Percentiles rank a stretch among this genome's conserved stretches.
Conservation (phyloP, 2,797 vertebrate species). For the Eidolon dupreanum region DNA sequence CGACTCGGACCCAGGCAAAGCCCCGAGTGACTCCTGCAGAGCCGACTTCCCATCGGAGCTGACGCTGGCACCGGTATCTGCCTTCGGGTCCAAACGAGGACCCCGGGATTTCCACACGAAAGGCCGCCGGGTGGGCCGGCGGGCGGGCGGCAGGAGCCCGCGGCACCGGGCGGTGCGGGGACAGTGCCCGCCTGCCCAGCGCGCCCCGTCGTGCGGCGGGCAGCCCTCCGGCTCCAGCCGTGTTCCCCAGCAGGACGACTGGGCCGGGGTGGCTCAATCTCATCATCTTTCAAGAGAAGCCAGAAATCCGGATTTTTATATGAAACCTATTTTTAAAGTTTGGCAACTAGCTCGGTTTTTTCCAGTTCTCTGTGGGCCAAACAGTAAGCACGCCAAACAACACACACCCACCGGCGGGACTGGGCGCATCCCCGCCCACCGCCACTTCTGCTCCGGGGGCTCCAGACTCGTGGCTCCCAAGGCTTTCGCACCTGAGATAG, state of each 20-base stretch:
- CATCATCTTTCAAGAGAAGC: neutral
- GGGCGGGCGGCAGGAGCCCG: neutral
- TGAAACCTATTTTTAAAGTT: neutral
- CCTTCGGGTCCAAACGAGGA: neutral
- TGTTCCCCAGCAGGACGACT: neutral
- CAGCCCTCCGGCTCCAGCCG: neutral
- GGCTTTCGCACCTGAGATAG: neutral
- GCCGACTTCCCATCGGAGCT: accelerated
- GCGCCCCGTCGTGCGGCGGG: too few relatives aligned
- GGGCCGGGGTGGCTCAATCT: neutral
- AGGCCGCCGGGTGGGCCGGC: too few relatives aligned
- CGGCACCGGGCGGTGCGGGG: too few relatives aligned
- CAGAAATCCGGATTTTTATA: neutral
- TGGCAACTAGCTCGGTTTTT: neutral
- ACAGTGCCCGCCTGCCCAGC: too few relatives aligned
- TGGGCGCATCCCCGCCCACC: neutral
- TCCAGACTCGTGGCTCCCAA: neutral
- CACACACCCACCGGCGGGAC: neutral
- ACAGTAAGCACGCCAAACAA: neutral
- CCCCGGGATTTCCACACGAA: neutral
- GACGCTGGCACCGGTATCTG: accelerated
- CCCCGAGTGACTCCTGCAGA: too few relatives aligned
- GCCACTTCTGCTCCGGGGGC: neutral
- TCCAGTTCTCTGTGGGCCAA: neutral
- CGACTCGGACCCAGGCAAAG: neutral